phyloP scores from a whole-genome alignment of 1,140 invertebrate species.

The Lepidurus couesii region DNA sequence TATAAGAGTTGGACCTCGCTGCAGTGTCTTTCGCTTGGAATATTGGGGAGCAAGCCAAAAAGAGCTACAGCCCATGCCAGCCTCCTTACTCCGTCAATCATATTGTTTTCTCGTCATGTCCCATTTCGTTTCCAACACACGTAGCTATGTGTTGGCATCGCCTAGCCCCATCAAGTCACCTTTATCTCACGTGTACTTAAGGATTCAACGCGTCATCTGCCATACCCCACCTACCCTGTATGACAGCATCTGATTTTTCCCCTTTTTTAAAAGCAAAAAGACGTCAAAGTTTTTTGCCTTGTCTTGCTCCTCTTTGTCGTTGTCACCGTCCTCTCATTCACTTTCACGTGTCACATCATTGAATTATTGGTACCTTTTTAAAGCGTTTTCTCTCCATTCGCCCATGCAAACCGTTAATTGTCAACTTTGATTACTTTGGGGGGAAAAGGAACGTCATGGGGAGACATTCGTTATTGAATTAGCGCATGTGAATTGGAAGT shows the following conservation, averaged over 20 bases:
- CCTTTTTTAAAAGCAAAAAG: not conserved
- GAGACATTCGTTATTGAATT: not conserved
- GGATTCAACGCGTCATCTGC: slow-evolving; percentile 3
- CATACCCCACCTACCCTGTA: not conserved
- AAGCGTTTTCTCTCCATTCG: slow-evolving; percentile 1
- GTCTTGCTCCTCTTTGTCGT: not conserved
- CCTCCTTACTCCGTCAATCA: not conserved
- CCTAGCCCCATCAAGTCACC: slow-evolving; percentile 13
- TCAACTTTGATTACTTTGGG: not conserved
- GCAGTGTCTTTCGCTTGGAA: slow-evolving; percentile 17
- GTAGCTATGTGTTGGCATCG: slow-evolving; percentile 13
- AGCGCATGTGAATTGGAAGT: not conserved
- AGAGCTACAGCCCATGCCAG: slow-evolving; percentile 20
- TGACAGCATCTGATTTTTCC: not conserved
- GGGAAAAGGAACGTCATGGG: not conserved
- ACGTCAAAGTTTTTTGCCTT: not conserved
- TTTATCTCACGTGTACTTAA: slow-evolving; percentile 22
- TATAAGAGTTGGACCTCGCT: slow-evolving; percentile 18
- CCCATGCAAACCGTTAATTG: not conserved
- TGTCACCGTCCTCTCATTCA: not conserved
- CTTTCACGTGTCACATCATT: not conserved
- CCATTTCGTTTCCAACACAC: not conserved
- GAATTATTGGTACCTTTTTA: not conserved
- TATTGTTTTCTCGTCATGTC: slow-evolving; percentile 4
- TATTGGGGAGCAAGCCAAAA: slow-evolving; percentile 15